A percentile compares a stretch with the other conserved stretches of the same genome.
These are phyloP conservation scores for Drosophila fungiperda DNA, from an alignment of 2,888 invertebrate species.

Conservation along the genomic window DNA sequence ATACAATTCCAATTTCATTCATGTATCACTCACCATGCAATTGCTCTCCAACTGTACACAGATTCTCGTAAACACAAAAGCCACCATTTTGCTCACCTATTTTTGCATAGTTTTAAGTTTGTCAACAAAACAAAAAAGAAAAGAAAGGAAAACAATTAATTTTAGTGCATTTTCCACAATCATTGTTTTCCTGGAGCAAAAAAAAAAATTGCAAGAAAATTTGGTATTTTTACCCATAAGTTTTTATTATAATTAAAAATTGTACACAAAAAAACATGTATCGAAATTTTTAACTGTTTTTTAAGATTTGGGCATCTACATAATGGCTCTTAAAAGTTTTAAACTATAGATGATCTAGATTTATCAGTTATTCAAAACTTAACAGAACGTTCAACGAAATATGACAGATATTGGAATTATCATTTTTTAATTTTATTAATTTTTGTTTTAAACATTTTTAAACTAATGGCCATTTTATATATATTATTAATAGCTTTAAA, in stretches of 20 bases:
- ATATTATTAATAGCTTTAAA: background rate
- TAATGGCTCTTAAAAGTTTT: background rate
- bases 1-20: conserved; percentile 47
- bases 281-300: background rate
- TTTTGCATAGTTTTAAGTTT: conserved; percentile 75
- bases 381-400: background rate
- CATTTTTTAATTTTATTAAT: background rate
- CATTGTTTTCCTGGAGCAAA: conserved; percentile 39
- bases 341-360: background rate
- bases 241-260: conserved; percentile 67
- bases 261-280: conserved; percentile 40
- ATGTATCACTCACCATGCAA: conserved; percentile 38
- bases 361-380: background rate
- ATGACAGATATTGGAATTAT: background rate
- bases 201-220: conserved; percentile 28
- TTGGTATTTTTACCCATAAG: conserved; percentile 47
- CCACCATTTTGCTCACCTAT: conserved; percentile 64
- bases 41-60: conserved; percentile 59
- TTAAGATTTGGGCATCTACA: background rate
- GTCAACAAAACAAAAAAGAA: conserved; percentile 31
- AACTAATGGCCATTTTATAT: background rate
- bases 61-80: conserved; percentile 8
- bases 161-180: conserved; percentile 50
- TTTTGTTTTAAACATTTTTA: no score
- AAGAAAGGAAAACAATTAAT: conserved; percentile 42